Conservation (phyloP, 2,797 vertebrate genomes). For the Acridotheres tristis region DNA sequence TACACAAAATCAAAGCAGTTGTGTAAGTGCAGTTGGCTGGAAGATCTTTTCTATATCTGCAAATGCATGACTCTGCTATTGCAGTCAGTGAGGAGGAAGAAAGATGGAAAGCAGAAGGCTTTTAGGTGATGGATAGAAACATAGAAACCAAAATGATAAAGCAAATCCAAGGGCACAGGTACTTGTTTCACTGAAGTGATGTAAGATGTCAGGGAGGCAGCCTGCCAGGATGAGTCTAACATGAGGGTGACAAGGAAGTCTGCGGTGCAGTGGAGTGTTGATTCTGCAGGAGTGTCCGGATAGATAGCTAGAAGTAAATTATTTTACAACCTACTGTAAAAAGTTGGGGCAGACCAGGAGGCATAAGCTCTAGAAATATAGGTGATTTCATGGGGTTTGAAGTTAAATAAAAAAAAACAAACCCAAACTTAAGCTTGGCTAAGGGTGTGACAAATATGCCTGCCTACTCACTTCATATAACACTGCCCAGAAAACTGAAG, state of each 20-base stretch:
- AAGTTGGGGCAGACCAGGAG: neutral
- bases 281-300: neutral
- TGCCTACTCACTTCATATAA: neutral
- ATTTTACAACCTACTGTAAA: neutral
- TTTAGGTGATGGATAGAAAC: neutral
- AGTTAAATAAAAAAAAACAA: neutral
- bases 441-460: neutral
- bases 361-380: neutral
- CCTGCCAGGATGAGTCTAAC: neutral
- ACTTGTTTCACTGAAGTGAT: neutral
- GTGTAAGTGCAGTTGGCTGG: neutral
- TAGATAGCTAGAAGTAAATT: neutral
- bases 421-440: neutral
- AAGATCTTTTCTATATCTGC: neutral
- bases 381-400: neutral
- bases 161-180: neutral
- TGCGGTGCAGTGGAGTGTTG: neutral
- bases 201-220: neutral
- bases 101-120: neutral
- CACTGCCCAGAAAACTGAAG: neutral
- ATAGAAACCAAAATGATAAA: neutral
- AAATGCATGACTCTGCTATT: neutral
- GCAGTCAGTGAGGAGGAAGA: neutral
- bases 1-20: neutral
- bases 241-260: neutral